Evolutionary conservation across 2,888 invertebrate genomes (phyloP), one percentile per base, ranked within the genome.

Genomic region (Autographa gamma): DNA sequence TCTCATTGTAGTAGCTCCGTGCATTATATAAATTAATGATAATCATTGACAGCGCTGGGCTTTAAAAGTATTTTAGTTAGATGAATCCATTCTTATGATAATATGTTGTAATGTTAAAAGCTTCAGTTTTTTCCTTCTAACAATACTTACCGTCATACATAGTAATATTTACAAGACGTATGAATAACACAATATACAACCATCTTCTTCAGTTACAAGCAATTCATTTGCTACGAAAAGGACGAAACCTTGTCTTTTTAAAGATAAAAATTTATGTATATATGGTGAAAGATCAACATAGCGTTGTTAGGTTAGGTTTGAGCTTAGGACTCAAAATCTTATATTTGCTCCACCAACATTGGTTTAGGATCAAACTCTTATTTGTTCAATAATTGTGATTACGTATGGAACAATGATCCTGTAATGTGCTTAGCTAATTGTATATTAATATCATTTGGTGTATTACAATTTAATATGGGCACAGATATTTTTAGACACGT

Each of bases 251-350:
- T 7, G 66, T 48, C 19, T 65, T 77, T 77, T 54, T 19, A 19
- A 60, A 74, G 61, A 48, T 60, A 58, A 60, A 63, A 63, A 70
- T 52, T 31, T 65, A 32, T 19, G 48, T 54, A 60, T 19, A 54
- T 65, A 16, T 19, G 81, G 54, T 63, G 31, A 62, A 64, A 80
- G 71, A 69, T 74, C 60, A 81, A 71, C 67, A 73, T 11, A 6
- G 19, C 41, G 31, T 64, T 84, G 79, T 81, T 78, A 66, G 81
- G 71, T 68, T 81, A 83, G 82, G 84, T 73, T 70, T 66, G 43
- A 71, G 79, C 81, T 80, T 77, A 83, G 78, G 61, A 63, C 61
- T 80, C 67, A 83, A 68, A 78, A 81, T 74, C 72, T 78, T 69
- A 65, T 74, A 73, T 81, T 83, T 81, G 61, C 69, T 63, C 13